Conservation (phyloP, 1,140 invertebrate species). For the Drosophila persimilis region DNA sequence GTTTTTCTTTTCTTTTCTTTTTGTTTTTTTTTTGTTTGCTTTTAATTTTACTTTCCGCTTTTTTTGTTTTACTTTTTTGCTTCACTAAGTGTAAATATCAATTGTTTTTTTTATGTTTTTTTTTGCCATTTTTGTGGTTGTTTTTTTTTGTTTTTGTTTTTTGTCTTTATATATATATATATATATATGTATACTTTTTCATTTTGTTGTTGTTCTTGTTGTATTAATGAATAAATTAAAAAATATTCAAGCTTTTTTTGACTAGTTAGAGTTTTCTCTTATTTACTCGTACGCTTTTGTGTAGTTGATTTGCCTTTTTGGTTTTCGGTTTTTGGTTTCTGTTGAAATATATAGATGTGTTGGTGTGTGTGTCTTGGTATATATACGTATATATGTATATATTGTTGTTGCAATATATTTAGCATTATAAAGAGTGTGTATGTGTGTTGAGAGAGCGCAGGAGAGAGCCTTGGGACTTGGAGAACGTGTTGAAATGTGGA, state of each 20-base stretch:
- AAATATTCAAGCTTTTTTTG: slow-evolving; percentile 76
- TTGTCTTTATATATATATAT: slow-evolving; percentile 44
- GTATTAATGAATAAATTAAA: slow-evolving; percentile 79
- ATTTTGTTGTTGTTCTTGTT: slow-evolving; percentile 52
- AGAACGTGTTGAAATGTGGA: not conserved
- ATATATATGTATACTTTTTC: slow-evolving; percentile 71
- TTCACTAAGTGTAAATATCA: slow-evolving; percentile 82
- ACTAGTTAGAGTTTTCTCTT: slow-evolving; percentile 70
- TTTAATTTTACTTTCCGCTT: slow-evolving; percentile 50
- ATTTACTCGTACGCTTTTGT: slow-evolving; percentile 45
- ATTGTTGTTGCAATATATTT: slow-evolving; percentile 42
- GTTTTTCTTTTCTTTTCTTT: slow-evolving; percentile 53
- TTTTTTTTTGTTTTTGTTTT: slow-evolving; percentile 38
- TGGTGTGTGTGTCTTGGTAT: slow-evolving; percentile 9
- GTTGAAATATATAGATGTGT: slow-evolving; percentile 59
- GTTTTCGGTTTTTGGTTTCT: slow-evolving; percentile 39
- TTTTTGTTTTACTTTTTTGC: slow-evolving; percentile 59
- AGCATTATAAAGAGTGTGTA: slow-evolving; percentile 42
- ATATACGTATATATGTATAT: slow-evolving; percentile 17
- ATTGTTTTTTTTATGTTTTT: slow-evolving; percentile 63
- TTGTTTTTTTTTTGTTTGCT: slow-evolving; percentile 47
- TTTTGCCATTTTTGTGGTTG: slow-evolving; percentile 40
- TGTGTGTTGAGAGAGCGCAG: slow-evolving; percentile 10
- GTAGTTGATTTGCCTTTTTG: slow-evolving; percentile 55
- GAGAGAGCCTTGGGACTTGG: slow-evolving; percentile 8